Conservation (phyloP, 2,113 vertebrate genomes). For the Dermatemys mawii region DNA sequence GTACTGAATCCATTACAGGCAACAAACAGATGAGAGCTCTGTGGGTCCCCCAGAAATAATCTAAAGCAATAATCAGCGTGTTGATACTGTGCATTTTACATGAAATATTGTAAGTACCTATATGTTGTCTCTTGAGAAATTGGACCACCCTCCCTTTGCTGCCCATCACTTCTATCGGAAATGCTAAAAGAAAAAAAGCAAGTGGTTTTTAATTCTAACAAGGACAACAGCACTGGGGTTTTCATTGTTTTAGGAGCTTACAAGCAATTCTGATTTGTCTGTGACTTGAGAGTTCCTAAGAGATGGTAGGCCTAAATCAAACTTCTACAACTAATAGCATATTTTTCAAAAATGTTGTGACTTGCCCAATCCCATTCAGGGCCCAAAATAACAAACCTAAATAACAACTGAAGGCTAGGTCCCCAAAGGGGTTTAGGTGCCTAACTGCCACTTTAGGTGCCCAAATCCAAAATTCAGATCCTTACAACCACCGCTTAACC, state of each 20-base stretch:
- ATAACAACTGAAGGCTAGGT: neutral
- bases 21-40: neutral
- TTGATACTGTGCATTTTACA: constrained; percentile 50
- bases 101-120: neutral
- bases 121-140: neutral
- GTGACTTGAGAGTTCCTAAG: neutral
- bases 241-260: neutral
- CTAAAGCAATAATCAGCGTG: constrained; percentile 32
- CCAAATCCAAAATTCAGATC: too few relatives aligned
- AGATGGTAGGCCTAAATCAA: neutral
- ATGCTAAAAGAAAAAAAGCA: rapidly evolving
- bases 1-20: neutral
- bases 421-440: neutral
- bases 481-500: neutral
- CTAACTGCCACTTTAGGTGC: neutral
- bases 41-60: neutral
- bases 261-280: neutral
- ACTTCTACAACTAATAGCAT: neutral
- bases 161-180: neutral
- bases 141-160: rapidly evolving
- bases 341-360: neutral
- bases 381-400: neutral
- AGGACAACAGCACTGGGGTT: neutral
- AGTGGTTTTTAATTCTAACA: constrained; percentile 11
- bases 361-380: neutral